Evolutionary conservation across 1,140 invertebrate species (phyloP), one percentile per base, ranked within the genome.

Genomic region (Magallana angulata): DNA sequence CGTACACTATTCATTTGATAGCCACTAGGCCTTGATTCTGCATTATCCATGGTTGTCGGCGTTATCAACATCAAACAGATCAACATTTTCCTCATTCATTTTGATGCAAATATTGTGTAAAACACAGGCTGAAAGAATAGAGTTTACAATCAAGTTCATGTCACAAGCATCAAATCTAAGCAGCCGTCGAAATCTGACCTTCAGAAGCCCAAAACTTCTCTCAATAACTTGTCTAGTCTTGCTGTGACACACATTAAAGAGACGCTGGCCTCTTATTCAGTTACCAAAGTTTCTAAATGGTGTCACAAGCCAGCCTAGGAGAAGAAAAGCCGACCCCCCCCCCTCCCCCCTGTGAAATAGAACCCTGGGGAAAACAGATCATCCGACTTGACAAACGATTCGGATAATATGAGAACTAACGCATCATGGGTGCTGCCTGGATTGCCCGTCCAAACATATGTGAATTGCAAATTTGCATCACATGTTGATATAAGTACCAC

Each of bases 381-480:
- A 16, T 64, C 18, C 62, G 59, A 56, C 18, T 85, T 57, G 14
- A 24, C 16, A 18, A 85, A 85, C n/a, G 64, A 48, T 56, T 85
- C 85, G 7, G 85, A 58, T 56, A n/a, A 56, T n/a, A 71, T 80
- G 36, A 86, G 57, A 9, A 86, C 85, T 3, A 58, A 80, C 3
- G 71, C 85, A 48, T 80, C 85, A 81, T 86, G 68, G 48, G 85
- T 81, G 59, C 85, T 86, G 0, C 85, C 76, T 48, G 76, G 76
- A 36, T 81, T 81, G 11, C 76, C 85, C 11, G 85, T 86, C 85
- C 85, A 86, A 7, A 81, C 85, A 86, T 86, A 86, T 57, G 68
- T 86, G 57, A 86, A 86, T 59, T 85, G 59, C 30, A 81, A 24
- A n/a, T 86, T 81, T 18, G 85, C 56, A 81, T 86, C 76, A 18